Evolutionary conservation across 2,888 invertebrate species (phyloP).

Genomic region (Eupeodes latifasciatus): DNA sequence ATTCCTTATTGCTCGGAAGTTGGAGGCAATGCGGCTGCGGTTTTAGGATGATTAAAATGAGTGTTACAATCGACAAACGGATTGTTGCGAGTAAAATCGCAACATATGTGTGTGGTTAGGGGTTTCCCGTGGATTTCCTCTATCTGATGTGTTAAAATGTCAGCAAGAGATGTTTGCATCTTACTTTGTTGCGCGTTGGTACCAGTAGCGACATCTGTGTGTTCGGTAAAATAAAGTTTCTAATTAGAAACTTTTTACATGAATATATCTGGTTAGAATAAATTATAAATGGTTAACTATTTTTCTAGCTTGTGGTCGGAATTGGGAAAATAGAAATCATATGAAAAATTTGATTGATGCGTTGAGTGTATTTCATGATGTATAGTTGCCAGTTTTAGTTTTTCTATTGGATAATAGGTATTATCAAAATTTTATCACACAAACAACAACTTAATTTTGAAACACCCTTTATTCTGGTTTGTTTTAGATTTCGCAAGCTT

Average conservation of each 20-base stretch:
- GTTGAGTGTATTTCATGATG: not conserved
- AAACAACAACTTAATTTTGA: too few relatives aligned
- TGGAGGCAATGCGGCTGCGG: conserved; percentile 46
- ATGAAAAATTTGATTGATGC: too few relatives aligned
- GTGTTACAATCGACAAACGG: conserved; percentile 47
- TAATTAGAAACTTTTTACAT: not conserved
- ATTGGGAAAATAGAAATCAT: not conserved
- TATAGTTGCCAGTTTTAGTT: not conserved
- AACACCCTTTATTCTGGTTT: too few relatives aligned
- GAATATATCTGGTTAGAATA: conserved; percentile 6
- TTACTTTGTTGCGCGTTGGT: not conserved
- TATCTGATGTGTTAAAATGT: not conserved
- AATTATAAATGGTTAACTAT: too few relatives aligned
- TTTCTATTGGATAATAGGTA: not conserved
- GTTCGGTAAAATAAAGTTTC: not conserved
- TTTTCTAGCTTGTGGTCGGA: not conserved
- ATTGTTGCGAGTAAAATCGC: not conserved
- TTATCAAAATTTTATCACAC: too few relatives aligned
- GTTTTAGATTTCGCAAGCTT: too few relatives aligned
- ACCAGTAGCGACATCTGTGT: conserved; percentile 52
- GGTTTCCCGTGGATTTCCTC: conserved; percentile 44
- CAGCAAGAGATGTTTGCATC: not conserved
- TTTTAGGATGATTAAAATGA: conserved; percentile 63
- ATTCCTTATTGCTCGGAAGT: conserved; percentile 65
- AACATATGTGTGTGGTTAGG: conserved; percentile 49